Conservation (phyloP, 2,888 invertebrate species). For the Eutolmus rufibarbis region DNA sequence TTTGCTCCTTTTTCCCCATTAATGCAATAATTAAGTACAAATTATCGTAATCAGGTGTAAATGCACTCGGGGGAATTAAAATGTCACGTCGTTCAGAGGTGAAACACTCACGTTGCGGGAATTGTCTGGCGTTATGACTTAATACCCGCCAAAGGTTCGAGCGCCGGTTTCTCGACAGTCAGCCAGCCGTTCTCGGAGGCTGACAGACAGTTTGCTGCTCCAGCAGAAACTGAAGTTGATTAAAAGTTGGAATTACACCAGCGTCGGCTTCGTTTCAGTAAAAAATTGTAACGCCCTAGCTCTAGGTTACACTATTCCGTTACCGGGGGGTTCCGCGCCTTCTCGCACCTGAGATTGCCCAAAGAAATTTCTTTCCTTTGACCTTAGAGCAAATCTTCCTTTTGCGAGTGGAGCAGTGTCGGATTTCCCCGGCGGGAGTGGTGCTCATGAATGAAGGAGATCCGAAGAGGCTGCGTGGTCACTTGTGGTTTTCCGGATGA, state of each 20-base stretch:
- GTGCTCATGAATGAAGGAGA: not conserved
- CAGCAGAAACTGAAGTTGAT: not conserved
- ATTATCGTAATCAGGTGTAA: conserved; percentile 18
- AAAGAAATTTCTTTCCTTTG: not conserved
- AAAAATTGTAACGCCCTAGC: not conserved
- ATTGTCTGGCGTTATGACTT: not conserved
- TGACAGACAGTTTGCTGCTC: not conserved
- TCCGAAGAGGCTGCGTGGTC: not conserved
- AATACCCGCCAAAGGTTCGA: not conserved
- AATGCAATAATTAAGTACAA: not conserved
- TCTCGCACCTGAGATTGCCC: not conserved
- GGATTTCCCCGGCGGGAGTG: not conserved
- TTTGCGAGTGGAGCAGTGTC: not conserved
- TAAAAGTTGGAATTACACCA: not conserved
- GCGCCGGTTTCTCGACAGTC: not conserved
- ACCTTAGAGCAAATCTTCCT: not conserved
- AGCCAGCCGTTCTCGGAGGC: not conserved
- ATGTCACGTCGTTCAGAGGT: not conserved
- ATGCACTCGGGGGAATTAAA: not conserved
- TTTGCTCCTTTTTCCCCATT: not conserved
- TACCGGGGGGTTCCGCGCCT: not conserved
- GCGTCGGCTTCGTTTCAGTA: not conserved
- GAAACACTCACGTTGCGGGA: not conserved
- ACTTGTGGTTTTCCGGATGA: not conserved
- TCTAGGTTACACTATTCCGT: not conserved